Base-by-base conservation (phyloP, 2,888 invertebrate species). In the Chaetogeoica ovagalla region DNA sequence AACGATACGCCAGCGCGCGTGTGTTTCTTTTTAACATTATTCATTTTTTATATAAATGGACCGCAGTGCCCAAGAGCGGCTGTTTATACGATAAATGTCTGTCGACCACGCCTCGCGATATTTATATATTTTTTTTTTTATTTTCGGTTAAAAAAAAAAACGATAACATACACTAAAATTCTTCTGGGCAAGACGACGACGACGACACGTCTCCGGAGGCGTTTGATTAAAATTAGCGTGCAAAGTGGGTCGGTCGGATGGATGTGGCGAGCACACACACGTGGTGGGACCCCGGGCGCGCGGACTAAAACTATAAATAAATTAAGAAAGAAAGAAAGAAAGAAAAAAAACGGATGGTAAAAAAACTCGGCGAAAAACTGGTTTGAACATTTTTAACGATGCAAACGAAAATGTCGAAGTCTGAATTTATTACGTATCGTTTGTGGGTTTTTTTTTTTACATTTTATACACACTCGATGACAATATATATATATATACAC, bases 221-320 rank as follows among this genome's bases (percentile, higher is more conserved):
- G 79, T 70, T 79, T 57, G 70, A 79, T 79, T 79, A 71, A 71
- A 79, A 71, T 79, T 71, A 79, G 71, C 79, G 79, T 43, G 79
- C 71, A 71, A 79, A 71, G 79, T 79, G 79, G 79, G 79, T 79
- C 79, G 79, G 30, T n/a, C 30, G 21, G 39, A 63, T 37, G n/a
- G 17, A 79, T 55, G 52, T 55, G 70, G 79, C 23, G 63, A 70
- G 52, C 60, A 43, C 62, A n/a, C n/a, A n/a, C n/a, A n/a, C n/a
- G n/a, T n/a, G n/a, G n/a, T n/a, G n/a, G 55, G 71, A 63, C 57
- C 63, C 21, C 70, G 39, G 70, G 55, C 65, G 55, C 65, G 55
- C 68, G 21, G 66, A 75, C 21, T 39, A 39, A 69, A 65, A 79
- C 13, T 70, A 62, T 70, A 79, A 55, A 70, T 79, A 79, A 52